phyloP scores from a whole-genome alignment of 2,888 invertebrate genomes.

The Lasioglossum zephyrum region DNA sequence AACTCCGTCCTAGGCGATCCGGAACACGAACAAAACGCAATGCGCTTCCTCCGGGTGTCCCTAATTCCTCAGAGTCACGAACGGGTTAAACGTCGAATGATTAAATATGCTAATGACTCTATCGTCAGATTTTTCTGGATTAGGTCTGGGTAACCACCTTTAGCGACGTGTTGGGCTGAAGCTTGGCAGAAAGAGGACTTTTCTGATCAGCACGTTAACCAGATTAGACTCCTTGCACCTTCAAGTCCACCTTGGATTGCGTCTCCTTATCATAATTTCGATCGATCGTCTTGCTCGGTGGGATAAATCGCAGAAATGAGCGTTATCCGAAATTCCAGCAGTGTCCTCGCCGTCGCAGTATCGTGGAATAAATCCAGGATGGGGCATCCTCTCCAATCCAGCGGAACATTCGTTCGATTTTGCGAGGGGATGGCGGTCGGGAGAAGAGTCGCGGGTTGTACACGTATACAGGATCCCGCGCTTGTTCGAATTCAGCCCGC shows the following conservation, averaged over 20 bases:
- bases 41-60: not conserved
- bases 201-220: too few relatives aligned
- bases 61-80: too few relatives aligned
- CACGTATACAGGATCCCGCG: not conserved
- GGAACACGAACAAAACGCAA: not conserved
- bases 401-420: slow-evolving; percentile 39
- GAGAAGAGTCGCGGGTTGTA: not conserved
- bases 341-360: not conserved
- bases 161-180: too few relatives aligned
- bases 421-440: not conserved
- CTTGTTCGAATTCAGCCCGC: slow-evolving; percentile 35
- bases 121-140: too few relatives aligned
- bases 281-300: not conserved
- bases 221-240: too few relatives aligned
- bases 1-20: not conserved
- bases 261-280: not conserved
- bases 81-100: too few relatives aligned
- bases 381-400: slow-evolving; percentile 34
- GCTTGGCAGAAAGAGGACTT: too few relatives aligned
- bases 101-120: too few relatives aligned
- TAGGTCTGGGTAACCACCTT: too few relatives aligned
- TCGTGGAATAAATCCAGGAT: not conserved
- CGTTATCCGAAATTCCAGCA: not conserved
- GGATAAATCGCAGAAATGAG: not conserved
- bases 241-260: too few relatives aligned